These are phyloP conservation scores for Echiichthys vipera DNA, from an alignment of 2,797 vertebrate genomes.

Conservation along the genomic window DNA sequence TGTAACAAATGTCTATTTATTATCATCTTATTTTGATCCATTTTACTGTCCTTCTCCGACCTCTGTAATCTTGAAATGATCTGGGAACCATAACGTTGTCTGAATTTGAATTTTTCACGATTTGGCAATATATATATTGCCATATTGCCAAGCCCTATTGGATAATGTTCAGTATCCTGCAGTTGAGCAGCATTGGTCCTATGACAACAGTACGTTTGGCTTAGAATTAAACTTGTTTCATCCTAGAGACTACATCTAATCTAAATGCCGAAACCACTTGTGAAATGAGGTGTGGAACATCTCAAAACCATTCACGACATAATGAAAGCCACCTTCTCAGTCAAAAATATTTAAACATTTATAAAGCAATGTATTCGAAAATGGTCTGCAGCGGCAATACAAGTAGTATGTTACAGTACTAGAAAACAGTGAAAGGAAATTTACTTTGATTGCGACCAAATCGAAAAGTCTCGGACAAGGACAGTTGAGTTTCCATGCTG, in stretches of 20 bases:
- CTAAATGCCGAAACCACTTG: background rate
- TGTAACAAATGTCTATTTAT: too few species aligned
- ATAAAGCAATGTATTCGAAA: background rate
- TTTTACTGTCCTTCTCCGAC: too few species aligned
- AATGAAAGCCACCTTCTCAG: background rate
- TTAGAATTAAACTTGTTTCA: background rate
- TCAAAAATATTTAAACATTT: background rate
- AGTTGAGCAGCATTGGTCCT: background rate
- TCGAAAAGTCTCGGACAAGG: constrained; percentile 38
- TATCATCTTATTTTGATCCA: too few species aligned
- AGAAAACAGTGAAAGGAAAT: too few species aligned
- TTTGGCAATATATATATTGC: too few species aligned
- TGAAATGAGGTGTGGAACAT: background rate
- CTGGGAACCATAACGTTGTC: too few species aligned
- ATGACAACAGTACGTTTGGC: background rate
- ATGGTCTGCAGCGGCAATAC: background rate
- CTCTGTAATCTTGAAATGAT: too few species aligned
- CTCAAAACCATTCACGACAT: fast-evolving
- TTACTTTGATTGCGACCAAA: background rate
- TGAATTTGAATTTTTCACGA: too few species aligned
- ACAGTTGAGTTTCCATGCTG: constrained; percentile 6
- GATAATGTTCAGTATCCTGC: background rate
- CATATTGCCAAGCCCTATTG: too few species aligned
- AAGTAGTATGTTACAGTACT: background rate
- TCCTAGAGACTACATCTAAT: background rate